Evolutionary conservation across 1,140 invertebrate species (phyloP).

Genomic region (Copidosoma floridanum): DNA sequence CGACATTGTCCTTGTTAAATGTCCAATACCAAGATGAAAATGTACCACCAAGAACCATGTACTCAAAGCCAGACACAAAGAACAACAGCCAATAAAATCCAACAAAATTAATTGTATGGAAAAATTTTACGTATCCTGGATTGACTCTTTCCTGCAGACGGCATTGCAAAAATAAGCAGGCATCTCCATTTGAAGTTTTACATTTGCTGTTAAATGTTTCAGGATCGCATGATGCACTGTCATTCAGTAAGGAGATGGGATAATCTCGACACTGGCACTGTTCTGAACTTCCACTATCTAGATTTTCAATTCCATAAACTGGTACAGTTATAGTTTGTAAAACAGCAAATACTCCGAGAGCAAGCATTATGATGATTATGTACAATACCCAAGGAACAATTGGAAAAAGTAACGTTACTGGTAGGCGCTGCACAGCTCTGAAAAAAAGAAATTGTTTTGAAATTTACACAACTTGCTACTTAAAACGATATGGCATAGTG

Average conservation of each 20-base stretch:
- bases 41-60: constrained; percentile 84
- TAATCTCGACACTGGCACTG: constrained; percentile 34
- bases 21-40: constrained; percentile 95
- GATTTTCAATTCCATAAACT: constrained; percentile 57
- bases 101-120: constrained; percentile 75
- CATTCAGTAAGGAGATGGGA: constrained; percentile 51
- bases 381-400: constrained; percentile 85
- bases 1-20: constrained; percentile 75
- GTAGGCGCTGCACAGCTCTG: constrained; percentile 82
- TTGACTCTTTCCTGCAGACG: constrained; percentile 59
- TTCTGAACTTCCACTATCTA: constrained; percentile 35
- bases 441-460: constrained; percentile 39
- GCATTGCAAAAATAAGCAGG: constrained; percentile 56
- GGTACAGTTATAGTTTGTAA: constrained; percentile 66
- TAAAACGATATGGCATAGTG: no score
- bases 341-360: constrained; percentile 69
- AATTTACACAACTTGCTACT: constrained; percentile 1
- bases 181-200: constrained; percentile 34
- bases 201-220: constrained; percentile 57
- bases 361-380: constrained; percentile 70
- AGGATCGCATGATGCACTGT: constrained; percentile 57
- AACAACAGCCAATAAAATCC: constrained; percentile 88
- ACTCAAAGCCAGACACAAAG: constrained; percentile 86
- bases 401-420: constrained; percentile 85
- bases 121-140: constrained; percentile 54